These are phyloP conservation scores for Vulpes ferrilata DNA, from an alignment of 2,113 vertebrate species.

Conservation along the genomic window DNA sequence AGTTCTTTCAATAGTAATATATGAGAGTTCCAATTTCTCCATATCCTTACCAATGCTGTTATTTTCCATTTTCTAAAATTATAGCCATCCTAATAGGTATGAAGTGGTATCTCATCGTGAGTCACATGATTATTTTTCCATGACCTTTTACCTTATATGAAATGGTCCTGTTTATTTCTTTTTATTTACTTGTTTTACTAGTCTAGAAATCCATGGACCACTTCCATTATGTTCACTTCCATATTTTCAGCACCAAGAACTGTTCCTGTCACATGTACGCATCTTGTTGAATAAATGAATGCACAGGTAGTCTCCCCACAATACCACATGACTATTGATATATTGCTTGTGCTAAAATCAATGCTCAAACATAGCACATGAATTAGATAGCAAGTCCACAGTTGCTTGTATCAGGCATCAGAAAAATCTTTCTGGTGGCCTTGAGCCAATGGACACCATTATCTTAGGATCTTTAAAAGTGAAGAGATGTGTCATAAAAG, in stretches of 20 bases:
- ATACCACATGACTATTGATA: background rate
- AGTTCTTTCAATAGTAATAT: background rate
- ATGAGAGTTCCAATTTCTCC: background rate
- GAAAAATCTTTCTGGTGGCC: background rate
- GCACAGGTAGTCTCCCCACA: background rate
- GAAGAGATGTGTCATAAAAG: background rate
- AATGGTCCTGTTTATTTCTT: background rate
- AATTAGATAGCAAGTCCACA: background rate
- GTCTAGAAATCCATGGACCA: background rate
- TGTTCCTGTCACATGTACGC: background rate
- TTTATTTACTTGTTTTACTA: background rate
- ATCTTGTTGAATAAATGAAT: background rate
- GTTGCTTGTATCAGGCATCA: background rate
- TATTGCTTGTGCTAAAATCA: background rate
- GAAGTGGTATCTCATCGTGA: background rate
- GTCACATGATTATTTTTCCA: background rate
- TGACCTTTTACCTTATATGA: background rate
- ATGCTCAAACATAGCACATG: background rate
- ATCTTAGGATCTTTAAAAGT: constrained; percentile 28
- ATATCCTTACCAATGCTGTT: background rate
- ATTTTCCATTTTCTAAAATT: background rate
- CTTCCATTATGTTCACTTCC: background rate
- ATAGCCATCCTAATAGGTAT: background rate
- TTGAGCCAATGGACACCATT: background rate
- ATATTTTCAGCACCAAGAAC: background rate